These are phyloP conservation scores for Etia nguti DNA, from an alignment of 2,113 vertebrate species.

Conservation along the genomic window DNA sequence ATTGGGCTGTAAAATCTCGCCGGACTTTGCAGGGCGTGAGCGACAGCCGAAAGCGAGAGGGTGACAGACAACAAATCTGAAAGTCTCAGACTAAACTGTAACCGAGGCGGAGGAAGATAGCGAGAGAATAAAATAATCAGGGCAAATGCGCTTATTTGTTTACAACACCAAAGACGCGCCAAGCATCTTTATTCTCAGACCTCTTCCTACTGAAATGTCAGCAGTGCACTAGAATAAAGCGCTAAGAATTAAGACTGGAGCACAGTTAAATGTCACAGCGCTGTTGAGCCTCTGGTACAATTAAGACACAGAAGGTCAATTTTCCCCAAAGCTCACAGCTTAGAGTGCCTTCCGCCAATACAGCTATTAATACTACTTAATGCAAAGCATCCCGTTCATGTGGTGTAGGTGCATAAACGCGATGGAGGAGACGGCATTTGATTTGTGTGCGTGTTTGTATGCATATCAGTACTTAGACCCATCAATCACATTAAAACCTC, in stretches of 20 bases:
- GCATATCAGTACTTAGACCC: neutral
- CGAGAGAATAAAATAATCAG: constrained; percentile 3
- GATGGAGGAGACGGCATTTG: neutral
- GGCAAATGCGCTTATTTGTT: constrained; percentile 34
- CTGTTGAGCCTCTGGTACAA: constrained; percentile 58
- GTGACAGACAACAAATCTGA: neutral
- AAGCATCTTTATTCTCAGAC: constrained; percentile 35
- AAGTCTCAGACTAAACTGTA: neutral
- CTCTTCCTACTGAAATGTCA: constrained; percentile 58
- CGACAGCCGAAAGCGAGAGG: neutral
- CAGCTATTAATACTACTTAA: constrained; percentile 53
- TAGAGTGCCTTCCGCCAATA: constrained; percentile 30
- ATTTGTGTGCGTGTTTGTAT: neutral
- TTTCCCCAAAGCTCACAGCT: constrained; percentile 46
- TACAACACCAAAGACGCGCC: constrained; percentile 15
- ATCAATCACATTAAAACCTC: constrained; percentile 24
- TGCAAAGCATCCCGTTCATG: constrained; percentile 36
- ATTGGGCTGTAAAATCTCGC: neutral
- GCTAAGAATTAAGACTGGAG: constrained; percentile 53
- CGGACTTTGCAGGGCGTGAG: neutral
- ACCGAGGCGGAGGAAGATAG: neutral
- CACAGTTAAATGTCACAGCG: constrained; percentile 61
- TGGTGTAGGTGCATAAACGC: neutral
- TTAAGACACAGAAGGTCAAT: constrained; percentile 69
- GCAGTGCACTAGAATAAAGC: constrained; percentile 54